Percentiles rank a stretch among this genome's conserved stretches.
Evolutionary conservation across 2,113 vertebrate genomes (phyloP).

Genomic region (Theristicus caerulescens): DNA sequence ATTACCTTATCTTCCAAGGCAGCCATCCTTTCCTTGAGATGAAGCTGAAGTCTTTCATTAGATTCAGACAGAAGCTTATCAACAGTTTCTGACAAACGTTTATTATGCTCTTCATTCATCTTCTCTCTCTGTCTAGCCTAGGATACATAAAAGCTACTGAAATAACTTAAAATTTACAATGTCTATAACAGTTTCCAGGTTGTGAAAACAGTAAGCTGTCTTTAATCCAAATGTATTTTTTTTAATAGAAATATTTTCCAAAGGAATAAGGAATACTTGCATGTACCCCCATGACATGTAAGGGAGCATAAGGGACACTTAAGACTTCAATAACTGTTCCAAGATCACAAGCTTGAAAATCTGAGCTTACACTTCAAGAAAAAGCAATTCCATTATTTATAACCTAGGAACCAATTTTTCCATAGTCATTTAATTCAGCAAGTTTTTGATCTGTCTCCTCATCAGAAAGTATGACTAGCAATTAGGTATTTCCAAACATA

Average conservation of each 20-base stretch:
- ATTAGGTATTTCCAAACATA: background rate
- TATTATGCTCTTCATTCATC: conserved; percentile 99
- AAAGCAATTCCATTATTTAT: background rate
- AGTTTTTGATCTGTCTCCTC: background rate
- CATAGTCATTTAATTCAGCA: background rate
- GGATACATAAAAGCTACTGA: background rate
- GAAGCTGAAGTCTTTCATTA: conserved; percentile 95
- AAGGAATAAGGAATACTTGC: background rate
- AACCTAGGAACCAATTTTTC: background rate
- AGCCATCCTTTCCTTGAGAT: conserved; percentile 97
- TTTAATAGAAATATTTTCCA: background rate
- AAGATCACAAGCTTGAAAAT: background rate
- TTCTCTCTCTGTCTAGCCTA: conserved; percentile 96
- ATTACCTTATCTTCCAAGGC: conserved; percentile 95
- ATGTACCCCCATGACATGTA: background rate
- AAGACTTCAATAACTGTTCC: background rate
- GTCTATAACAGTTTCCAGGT: background rate
- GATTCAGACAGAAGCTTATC: conserved; percentile 97
- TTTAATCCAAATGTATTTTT: background rate
- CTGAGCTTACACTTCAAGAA: background rate
- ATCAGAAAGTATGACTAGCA: background rate
- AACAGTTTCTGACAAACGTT: conserved; percentile 94
- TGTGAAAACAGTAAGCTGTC: background rate
- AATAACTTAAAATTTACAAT: background rate
- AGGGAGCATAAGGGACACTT: background rate